These are phyloP conservation scores for Scelioninae gen. 2 DNA, from an alignment of 2,888 invertebrate genomes.

Conservation along the genomic window DNA sequence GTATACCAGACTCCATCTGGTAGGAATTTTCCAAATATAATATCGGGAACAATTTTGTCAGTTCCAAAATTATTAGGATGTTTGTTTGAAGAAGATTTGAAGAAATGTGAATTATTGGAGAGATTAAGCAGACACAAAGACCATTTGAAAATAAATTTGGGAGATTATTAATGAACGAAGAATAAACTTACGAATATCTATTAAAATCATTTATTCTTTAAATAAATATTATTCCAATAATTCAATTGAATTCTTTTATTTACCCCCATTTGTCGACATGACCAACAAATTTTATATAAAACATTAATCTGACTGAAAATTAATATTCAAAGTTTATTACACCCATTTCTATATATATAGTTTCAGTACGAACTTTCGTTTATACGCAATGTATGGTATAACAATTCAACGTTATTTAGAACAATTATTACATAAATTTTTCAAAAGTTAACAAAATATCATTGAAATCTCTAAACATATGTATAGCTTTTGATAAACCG, in stretches of 20 bases:
- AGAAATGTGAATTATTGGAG: slow-evolving; percentile 67
- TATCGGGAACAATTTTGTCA: slow-evolving; percentile 85
- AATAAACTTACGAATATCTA: no score
- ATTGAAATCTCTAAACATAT: slow-evolving; percentile 70
- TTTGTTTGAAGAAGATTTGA: slow-evolving; percentile 80
- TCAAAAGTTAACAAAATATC: slow-evolving; percentile 74
- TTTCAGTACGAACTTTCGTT: slow-evolving; percentile 80
- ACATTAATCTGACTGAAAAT: no score
- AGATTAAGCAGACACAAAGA: background rate
- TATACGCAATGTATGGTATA: slow-evolving; percentile 80
- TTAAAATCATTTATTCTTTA: no score
- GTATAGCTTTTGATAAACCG: no score
- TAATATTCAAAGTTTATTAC: no score
- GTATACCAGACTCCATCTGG: slow-evolving; percentile 78
- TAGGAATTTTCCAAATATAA: slow-evolving; percentile 80
- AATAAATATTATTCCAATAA: background rate
- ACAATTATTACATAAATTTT: slow-evolving; percentile 76
- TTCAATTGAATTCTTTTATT: background rate
- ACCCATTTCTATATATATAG: no score
- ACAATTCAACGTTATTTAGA: slow-evolving; percentile 78
- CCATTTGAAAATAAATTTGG: background rate
- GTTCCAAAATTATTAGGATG: slow-evolving; percentile 86
- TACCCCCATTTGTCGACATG: no score
- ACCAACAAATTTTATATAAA: no score
- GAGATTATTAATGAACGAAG: no score